Conservation (phyloP, 2,113 vertebrate genomes). For the Elanus axillaris region DNA sequence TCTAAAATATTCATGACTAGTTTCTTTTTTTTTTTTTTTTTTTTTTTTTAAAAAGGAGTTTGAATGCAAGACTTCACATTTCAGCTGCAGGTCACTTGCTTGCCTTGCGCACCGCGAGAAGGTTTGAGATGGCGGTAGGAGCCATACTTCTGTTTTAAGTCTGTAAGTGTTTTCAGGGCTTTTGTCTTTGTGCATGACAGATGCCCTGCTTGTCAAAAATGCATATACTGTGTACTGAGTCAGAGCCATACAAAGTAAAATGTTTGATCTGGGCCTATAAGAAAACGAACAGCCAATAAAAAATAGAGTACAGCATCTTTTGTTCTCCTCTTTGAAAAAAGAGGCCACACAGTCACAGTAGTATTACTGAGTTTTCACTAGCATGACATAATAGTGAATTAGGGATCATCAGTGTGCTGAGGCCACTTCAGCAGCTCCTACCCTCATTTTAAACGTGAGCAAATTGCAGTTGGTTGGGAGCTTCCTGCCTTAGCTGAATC, state of each 20-base stretch:
- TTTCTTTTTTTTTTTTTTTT: background rate
- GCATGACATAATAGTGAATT: background rate
- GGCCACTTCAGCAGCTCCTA: background rate
- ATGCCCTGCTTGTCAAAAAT: background rate
- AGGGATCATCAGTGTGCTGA: background rate
- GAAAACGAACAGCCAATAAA: background rate
- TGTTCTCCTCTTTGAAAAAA: background rate
- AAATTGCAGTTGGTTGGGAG: background rate
- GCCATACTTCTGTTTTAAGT: background rate
- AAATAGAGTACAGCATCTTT: background rate
- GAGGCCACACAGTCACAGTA: background rate
- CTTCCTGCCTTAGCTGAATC: background rate
- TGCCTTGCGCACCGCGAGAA: background rate
- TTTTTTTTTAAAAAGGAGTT: background rate
- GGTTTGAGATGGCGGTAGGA: background rate
- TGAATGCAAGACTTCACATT: background rate
- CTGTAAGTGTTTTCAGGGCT: background rate
- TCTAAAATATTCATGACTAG: background rate
- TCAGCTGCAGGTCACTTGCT: background rate
- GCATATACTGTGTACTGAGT: background rate
- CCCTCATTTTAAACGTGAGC: background rate
- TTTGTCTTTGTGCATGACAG: background rate
- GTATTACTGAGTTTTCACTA: background rate
- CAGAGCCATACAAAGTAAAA: background rate
- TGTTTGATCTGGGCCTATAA: background rate